Conservation (phyloP, 92 coral and sea anemone species). For the Anthopleura xanthogrammica region DNA sequence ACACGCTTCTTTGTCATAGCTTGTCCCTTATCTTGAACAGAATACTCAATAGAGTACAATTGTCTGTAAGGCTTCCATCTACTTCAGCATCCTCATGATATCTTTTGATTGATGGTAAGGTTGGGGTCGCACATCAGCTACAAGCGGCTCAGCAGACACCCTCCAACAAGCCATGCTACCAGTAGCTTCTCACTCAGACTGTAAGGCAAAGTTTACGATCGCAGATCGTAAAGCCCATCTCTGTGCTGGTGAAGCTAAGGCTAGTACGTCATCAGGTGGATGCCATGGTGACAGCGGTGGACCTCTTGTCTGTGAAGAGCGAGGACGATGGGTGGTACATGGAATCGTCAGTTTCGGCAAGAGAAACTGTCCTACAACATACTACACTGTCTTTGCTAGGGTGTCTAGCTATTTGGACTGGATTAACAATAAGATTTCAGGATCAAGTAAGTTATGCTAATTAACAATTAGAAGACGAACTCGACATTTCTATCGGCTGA, state of each 20-base stretch:
- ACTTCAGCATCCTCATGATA: not conserved
- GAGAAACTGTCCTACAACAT: constrained; percentile 63
- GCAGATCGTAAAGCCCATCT: constrained; percentile 39
- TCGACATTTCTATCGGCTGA: too few relatives aligned
- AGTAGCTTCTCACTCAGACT: constrained; percentile 38
- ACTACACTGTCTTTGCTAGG: constrained; percentile 67
- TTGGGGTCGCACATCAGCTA: constrained; percentile 64
- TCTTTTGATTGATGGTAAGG: constrained; percentile 29
- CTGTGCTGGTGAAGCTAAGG: constrained; percentile 69
- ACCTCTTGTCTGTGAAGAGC: constrained; percentile 64
- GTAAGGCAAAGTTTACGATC: constrained; percentile 41
- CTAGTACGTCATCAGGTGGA: constrained; percentile 70
- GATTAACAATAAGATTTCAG: constrained; percentile 31
- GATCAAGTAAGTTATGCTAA: not conserved
- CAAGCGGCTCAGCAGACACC: constrained; percentile 38
- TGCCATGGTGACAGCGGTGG: constrained; percentile 81
- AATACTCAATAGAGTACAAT: too few relatives aligned
- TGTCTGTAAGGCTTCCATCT: too few relatives aligned
- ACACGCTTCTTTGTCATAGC: too few relatives aligned
- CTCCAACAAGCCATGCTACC: constrained; percentile 73
- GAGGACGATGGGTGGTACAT: constrained; percentile 65
- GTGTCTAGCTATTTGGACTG: constrained; percentile 41
- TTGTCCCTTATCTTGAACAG: too few relatives aligned
- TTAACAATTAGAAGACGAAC: too few relatives aligned
- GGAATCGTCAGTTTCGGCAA: constrained; percentile 77